A percentile compares a stretch with the other conserved stretches of the same genome.
phyloP scores from a whole-genome alignment of 2,797 vertebrate genomes.

The Trachurus trachurus region DNA sequence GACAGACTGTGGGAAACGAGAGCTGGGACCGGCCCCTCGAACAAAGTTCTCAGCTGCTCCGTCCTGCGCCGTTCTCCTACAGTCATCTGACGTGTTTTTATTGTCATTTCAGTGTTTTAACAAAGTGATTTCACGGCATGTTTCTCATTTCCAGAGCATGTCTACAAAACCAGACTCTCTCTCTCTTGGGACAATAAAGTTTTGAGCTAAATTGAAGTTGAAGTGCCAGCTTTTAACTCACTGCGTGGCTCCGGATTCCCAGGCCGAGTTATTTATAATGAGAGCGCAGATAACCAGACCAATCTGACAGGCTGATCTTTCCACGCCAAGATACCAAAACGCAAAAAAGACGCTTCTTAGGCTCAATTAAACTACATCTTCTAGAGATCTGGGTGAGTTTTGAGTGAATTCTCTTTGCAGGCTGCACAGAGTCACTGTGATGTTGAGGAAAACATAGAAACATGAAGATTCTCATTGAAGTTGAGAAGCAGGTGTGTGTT shows the following conservation, averaged over 20 bases:
- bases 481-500: too few species aligned
- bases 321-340: slow-evolving; percentile 7
- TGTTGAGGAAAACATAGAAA: background rate
- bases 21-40: background rate
- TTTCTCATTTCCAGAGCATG: slow-evolving; percentile 35
- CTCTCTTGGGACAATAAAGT: slow-evolving; percentile 44
- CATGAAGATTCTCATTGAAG: too few species aligned
- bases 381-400: background rate
- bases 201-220: slow-evolving; percentile 51
- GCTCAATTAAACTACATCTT: background rate
- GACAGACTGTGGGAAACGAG: slow-evolving; percentile 8
- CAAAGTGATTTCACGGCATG: slow-evolving; percentile 24
- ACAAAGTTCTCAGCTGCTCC: slow-evolving; percentile 8
- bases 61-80: background rate
- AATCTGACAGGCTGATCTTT: slow-evolving; percentile 5
- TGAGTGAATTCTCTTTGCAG: background rate
- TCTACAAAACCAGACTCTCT: slow-evolving; percentile 27
- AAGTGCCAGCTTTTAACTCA: slow-evolving; percentile 27
- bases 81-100: slow-evolving; percentile 14
- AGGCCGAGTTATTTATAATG: slow-evolving; percentile 54
- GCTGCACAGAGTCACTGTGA: background rate
- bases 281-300: slow-evolving; percentile 25
- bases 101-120: slow-evolving; percentile 26
- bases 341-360: background rate
- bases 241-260: slow-evolving; percentile 40